Evolutionary conservation across 2,113 vertebrate species (phyloP), one percentile per base, ranked within the genome.

Genomic region (Ariopsis seemanni): DNA sequence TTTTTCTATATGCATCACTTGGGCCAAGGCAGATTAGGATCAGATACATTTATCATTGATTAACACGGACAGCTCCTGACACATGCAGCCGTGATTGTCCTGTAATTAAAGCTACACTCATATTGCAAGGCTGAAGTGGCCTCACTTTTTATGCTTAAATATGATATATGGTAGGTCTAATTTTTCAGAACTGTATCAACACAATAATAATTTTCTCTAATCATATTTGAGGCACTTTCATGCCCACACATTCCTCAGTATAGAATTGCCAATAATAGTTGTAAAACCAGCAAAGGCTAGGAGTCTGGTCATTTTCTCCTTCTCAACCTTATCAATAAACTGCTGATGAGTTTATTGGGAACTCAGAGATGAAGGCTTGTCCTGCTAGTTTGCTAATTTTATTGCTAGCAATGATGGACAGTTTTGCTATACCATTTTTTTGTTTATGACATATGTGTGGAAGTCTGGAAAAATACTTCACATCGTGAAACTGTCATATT

Each of bases 1-100:
- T 17, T 20, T 69, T 67, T 57, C 12, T 81, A 83, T 67, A 75
- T 77, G 75, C 78, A 86, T 67, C 89, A 87, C 87, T 79, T 90
- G 60, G 82, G 75, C 88, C 48, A 12, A 58, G 72, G 48, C 20
- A 89, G 92, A 94, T 95, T 93, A 92, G 88, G 92, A 89, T 94
- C 92, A 92, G n/a, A 69, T 42, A 71, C 58, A 18, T 72, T 93
- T 85, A 79, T 88, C 78, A 72, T 9, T 94, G 89, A 94, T 92
- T 86, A 87, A 81, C 18, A 74, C 67, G 83, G 92, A 95, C 91
- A 89, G 83, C 90, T 83, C 92, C 90, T 85, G 88, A 90, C 75
- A 91, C 84, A n/a, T 84, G 90, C 89, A 84, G 22, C 90, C 79
- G 57, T 63, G 88, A 91, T 87, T 82, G 25, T 86, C 84, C 79